Evolutionary conservation across 64 coral and sea anemone genomes (phyloP).

Genomic region (Astreopora myriophthalma): DNA sequence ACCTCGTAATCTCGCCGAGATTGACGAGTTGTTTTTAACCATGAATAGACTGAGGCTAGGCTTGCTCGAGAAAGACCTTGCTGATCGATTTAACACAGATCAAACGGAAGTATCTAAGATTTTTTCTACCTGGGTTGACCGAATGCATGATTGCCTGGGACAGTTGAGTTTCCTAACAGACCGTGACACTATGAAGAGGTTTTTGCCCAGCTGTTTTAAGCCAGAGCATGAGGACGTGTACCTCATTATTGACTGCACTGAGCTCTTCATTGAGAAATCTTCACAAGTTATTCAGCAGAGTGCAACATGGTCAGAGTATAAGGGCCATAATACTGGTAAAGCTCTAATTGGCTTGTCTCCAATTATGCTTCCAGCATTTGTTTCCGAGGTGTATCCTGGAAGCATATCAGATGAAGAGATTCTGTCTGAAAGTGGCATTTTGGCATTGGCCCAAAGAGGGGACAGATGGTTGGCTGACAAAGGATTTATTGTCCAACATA

Average conservation of each 20-base stretch:
- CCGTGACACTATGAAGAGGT: constrained; percentile 29
- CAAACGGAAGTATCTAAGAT: neutral
- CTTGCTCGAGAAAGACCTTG: constrained; percentile 59
- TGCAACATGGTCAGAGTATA: neutral
- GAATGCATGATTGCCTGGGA: neutral
- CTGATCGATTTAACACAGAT: constrained; percentile 12
- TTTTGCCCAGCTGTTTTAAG: constrained; percentile 51
- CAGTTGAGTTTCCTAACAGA: constrained; percentile 36
- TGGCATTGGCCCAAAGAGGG: constrained; percentile 46
- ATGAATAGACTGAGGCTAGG: constrained; percentile 10
- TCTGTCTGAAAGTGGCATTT: constrained; percentile 38
- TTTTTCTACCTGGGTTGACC: constrained; percentile 59
- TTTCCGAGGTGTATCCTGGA: constrained; percentile 16
- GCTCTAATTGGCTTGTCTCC: neutral
- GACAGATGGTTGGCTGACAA: constrained; percentile 78
- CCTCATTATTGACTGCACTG: constrained; percentile 63
- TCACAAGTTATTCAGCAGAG: constrained; percentile 54
- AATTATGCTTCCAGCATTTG: neutral
- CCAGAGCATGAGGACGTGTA: constrained; percentile 61
- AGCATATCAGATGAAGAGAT: constrained; percentile 76
- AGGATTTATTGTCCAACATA: constrained; percentile 71
- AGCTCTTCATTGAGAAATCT: constrained; percentile 38
- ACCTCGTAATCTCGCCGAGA: too few species aligned
- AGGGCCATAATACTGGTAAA: constrained; percentile 11
- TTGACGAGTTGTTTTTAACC: constrained; percentile 49